These are phyloP conservation scores for Clarias magur DNA, from an alignment of 2,113 vertebrate genomes.

Conservation along the genomic window DNA sequence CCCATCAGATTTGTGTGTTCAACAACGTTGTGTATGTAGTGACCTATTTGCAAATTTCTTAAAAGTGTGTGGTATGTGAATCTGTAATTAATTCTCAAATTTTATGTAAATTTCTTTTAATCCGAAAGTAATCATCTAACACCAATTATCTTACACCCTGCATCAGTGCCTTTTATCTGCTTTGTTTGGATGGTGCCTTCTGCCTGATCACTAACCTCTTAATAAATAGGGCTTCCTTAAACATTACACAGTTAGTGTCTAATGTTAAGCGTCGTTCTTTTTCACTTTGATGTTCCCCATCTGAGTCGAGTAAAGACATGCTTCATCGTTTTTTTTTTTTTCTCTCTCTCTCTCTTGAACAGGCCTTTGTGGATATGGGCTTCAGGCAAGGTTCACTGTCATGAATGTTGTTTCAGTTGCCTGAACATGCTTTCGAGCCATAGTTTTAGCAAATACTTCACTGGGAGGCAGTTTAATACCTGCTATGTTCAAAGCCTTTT, in stretches of 20 bases:
- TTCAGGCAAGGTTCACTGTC: slow-evolving; percentile 57
- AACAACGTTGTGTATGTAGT: background rate
- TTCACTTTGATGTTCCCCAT: slow-evolving; percentile 13
- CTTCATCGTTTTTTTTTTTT: slow-evolving; percentile 13
- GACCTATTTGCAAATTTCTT: background rate
- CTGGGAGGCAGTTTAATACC: background rate
- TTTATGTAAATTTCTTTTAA: background rate
- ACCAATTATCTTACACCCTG: too few species aligned
- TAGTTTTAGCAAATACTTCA: background rate
- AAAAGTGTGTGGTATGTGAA: background rate
- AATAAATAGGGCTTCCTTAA: background rate
- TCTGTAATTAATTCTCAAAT: background rate
- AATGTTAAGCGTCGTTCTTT: slow-evolving; percentile 12
- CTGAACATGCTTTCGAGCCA: slow-evolving; percentile 15
- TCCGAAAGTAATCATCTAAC: background rate
- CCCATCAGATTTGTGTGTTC: background rate
- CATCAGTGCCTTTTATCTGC: background rate
- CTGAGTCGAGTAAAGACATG: slow-evolving; percentile 58
- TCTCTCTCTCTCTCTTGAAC: background rate
- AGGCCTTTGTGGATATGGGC: slow-evolving; percentile 37
- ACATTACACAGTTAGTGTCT: background rate
- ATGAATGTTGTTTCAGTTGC: slow-evolving; percentile 54
- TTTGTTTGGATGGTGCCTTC: background rate
- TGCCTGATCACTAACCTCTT: background rate
- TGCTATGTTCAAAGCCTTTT: background rate